Conservation (phyloP, 2,113 vertebrate genomes). For the Ranitomeya imitator region DNA sequence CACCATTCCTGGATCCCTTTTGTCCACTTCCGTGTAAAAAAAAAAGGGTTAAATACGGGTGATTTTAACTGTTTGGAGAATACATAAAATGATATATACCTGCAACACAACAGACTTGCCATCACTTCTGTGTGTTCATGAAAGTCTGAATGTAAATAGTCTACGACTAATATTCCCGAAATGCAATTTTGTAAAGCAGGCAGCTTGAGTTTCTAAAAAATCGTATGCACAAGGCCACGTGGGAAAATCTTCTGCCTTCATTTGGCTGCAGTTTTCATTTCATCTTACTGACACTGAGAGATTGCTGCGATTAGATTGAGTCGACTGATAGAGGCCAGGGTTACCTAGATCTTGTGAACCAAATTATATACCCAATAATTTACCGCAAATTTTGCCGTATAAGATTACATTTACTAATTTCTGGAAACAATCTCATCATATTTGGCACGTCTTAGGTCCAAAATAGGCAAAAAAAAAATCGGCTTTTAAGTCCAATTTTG, state of each 20-base stretch:
- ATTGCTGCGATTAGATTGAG: background rate
- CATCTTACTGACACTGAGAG: background rate
- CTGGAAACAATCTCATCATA: too few species aligned
- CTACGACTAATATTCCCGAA: background rate
- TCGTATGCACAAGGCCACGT: background rate
- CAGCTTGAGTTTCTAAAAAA: background rate
- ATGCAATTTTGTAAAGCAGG: background rate
- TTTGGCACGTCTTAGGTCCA: too few species aligned
- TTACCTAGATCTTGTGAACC: too few species aligned
- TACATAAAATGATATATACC: background rate
- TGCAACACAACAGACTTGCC: background rate
- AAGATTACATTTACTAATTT: too few species aligned
- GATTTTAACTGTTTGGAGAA: background rate
- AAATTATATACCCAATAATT: too few species aligned
- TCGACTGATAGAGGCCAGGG: background rate
- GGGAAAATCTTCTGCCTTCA: background rate
- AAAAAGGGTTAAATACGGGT: background rate
- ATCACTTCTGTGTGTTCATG: background rate
- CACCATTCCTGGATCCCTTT: slow-evolving; percentile 35
- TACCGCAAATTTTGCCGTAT: too few species aligned
- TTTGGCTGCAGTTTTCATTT: background rate
- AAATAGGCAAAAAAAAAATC: too few species aligned
- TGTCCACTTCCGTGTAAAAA: background rate
- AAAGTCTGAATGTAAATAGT: background rate
- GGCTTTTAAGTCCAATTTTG: too few species aligned